These are phyloP conservation scores for Epinotia nisella DNA, from an alignment of 2,888 invertebrate species.

Conservation along the genomic window DNA sequence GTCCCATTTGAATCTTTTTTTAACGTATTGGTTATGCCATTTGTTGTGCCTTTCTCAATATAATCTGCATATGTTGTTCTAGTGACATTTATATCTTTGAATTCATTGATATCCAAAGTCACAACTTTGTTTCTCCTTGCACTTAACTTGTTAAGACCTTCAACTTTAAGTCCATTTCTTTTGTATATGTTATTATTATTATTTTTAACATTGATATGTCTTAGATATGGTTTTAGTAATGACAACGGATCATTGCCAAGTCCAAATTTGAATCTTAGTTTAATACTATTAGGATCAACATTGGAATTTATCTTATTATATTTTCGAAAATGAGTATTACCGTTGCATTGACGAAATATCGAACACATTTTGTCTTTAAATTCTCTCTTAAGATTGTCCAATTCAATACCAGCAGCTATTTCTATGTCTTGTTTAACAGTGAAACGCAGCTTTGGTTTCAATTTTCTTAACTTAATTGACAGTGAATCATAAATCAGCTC, in stretches of 20 bases:
- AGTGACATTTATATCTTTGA: background rate
- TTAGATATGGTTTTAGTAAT: background rate
- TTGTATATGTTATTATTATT: background rate
- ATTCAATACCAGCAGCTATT: background rate
- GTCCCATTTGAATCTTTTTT: background rate
- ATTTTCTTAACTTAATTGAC: background rate
- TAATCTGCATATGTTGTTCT: constrained; percentile 9
- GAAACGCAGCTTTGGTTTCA: background rate
- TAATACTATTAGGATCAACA: background rate
- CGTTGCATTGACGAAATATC: constrained; percentile 7
- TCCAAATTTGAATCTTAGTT: constrained; percentile 6
- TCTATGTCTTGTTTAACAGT: constrained; percentile 6
- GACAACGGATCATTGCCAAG: background rate
- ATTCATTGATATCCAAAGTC: background rate
- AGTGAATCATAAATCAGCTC: background rate
- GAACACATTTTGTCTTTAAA: constrained; percentile 16
- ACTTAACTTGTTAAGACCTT: background rate
- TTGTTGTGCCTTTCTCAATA: constrained; percentile 4
- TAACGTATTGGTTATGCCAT: background rate
- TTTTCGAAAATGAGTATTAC: background rate
- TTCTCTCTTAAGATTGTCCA: constrained; percentile 6
- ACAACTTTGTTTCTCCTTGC: background rate
- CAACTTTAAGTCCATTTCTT: background rate
- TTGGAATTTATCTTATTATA: background rate
- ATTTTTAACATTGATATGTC: background rate